Conservation (phyloP, 2,888 invertebrate genomes). For the Cryptocephalus primarius region DNA sequence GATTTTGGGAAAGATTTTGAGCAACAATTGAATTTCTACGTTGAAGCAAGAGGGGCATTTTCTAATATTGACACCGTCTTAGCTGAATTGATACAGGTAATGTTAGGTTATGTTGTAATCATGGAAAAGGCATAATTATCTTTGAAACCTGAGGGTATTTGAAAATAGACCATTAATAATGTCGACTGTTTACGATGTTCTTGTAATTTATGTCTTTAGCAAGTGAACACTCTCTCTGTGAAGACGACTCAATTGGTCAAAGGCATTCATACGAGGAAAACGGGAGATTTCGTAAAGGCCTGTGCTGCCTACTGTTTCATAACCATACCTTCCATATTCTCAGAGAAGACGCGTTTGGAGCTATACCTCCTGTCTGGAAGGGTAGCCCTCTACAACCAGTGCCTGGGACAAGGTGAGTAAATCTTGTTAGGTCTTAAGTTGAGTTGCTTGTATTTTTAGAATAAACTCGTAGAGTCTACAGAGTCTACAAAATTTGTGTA, state of each 20-base stretch:
- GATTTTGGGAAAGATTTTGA: constrained; percentile 80
- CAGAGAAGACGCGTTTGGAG: constrained; percentile 66
- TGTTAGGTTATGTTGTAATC: too few relatives aligned
- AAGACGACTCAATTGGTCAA: constrained; percentile 56
- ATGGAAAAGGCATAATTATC: too few relatives aligned
- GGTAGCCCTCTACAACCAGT: constrained; percentile 79
- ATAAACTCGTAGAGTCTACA: too few relatives aligned
- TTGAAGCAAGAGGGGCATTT: constrained; percentile 82
- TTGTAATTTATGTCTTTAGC: constrained; percentile 2
- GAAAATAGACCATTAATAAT: too few relatives aligned
- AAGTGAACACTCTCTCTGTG: constrained; percentile 67
- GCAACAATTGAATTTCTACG: constrained; percentile 86
- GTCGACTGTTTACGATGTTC: too few relatives aligned
- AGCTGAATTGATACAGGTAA: constrained; percentile 73
- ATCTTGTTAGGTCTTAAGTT: too few relatives aligned
- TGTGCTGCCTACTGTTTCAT: constrained; percentile 94
- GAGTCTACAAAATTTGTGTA: too few relatives aligned
- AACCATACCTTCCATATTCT: constrained; percentile 88
- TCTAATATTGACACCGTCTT: constrained; percentile 84
- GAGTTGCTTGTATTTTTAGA: too few relatives aligned
- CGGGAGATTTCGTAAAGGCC: constrained; percentile 79
- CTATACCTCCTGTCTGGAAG: constrained; percentile 82
- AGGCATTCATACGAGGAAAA: constrained; percentile 67
- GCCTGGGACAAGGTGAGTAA: constrained; percentile 73
- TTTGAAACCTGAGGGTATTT: too few relatives aligned